Conservation (phyloP, 1,140 invertebrate genomes). For the Diplogasteroides magnus region DNA sequence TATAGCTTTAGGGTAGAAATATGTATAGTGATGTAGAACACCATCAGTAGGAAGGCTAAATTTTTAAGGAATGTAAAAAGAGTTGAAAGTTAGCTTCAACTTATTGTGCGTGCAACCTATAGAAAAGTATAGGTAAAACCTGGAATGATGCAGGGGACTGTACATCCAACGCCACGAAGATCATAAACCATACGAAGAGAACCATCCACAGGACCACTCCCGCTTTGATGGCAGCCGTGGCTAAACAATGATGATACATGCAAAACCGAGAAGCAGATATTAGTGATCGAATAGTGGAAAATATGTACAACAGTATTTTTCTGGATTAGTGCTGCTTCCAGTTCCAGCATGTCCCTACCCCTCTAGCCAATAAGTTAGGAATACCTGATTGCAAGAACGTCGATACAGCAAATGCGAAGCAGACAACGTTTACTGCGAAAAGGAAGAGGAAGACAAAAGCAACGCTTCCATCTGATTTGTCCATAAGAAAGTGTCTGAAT, state of each 20-base stretch:
- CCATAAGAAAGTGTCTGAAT: not conserved
- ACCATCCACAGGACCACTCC: too few species aligned
- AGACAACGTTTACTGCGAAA: conserved; percentile 64
- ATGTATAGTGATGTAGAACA: not conserved
- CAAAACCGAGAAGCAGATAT: too few species aligned
- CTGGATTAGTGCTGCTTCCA: not conserved
- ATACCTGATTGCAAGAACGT: conserved; percentile 68
- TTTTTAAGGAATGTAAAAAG: conserved; percentile 39
- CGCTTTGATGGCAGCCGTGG: too few species aligned
- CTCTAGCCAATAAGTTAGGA: conserved; percentile 7
- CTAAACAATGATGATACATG: too few species aligned
- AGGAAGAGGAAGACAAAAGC: conserved; percentile 62
- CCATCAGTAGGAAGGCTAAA: conserved; percentile 23
- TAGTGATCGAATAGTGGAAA: not conserved
- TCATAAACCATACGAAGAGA: conserved; percentile 40
- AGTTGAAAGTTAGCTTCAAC: too few species aligned
- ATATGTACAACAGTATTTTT: not conserved
- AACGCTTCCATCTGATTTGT: conserved; percentile 31
- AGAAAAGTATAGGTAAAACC: too few species aligned
- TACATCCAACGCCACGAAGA: conserved; percentile 39
- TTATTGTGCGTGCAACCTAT: too few species aligned
- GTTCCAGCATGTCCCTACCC: not conserved
- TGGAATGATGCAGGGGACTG: conserved; percentile 32
- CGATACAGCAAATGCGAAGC: conserved; percentile 68
- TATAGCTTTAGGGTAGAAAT: too few species aligned